Evolutionary conservation across 2,113 vertebrate species (phyloP), one percentile per base, ranked within the genome.

Genomic region (Neolamprologus caudopunctatus): DNA sequence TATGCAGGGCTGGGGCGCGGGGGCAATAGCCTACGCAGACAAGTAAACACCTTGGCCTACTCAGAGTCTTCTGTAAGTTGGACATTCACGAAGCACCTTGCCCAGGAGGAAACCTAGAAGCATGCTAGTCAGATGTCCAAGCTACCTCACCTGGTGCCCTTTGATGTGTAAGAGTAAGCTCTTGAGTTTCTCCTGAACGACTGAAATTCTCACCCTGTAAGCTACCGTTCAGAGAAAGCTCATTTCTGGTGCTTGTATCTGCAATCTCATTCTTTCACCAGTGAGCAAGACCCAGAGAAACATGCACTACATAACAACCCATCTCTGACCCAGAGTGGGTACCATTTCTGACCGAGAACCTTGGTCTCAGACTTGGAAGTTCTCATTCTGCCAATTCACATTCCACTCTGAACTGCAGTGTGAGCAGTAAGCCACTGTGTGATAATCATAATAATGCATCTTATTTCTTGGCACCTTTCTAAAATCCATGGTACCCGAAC

Each of bases 1-100:
- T 66, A 3, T n/a, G 61, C 61, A 37, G 61, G 33, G 7, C 33
- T 5, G 61, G 61, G 61, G 61, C 6, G 0, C 1, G 1, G 31
- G 8, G 17, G 17, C 17, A 63, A 35, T 19, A 63, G 9, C 31
- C 61, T 66, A 66, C 1, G 6, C 31, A 66, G 61, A 66, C 9
- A 66, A 66, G 33, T n/a, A 66, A 66, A 66, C 31, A 37, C 61
- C 17, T 37, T 33, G 58, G 58, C 28, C 57, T 33, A n/a, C 17
- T n/a, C 61, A 7, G 17, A 66, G 31, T 37, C 61, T 66, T 66
- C 31, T 66, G 33, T 35, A 66, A 5, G 17, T 5, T 66, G 61
- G 31, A 66, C 61, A 66, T 66, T 66, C 10, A 66, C 1, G 0
- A 66, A 66, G 31, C 61, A 63, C 28, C 57, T 19, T 61, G 28